Evolutionary conservation across 2,113 vertebrate genomes (phyloP).

Genomic region (Blennius ocellaris): DNA sequence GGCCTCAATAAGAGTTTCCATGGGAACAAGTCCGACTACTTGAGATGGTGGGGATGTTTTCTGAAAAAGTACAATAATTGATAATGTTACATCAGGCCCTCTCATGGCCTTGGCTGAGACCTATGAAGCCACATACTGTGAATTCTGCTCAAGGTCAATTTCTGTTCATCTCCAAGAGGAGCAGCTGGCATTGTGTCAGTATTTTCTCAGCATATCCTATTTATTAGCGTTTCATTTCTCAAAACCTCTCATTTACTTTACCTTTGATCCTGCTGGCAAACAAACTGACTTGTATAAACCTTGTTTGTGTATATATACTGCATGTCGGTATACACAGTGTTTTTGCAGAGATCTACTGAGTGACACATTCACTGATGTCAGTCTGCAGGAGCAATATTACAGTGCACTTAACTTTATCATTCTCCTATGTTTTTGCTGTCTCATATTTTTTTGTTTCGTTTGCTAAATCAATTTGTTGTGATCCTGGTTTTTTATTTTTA

Average conservation of each 20-base stretch:
- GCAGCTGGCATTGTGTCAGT: neutral
- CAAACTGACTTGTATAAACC: constrained; percentile 1
- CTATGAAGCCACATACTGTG: neutral
- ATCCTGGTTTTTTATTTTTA: constrained; percentile 24
- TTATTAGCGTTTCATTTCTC: neutral
- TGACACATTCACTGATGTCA: neutral
- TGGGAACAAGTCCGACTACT: constrained; percentile 78
- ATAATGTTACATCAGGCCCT: constrained; percentile 30
- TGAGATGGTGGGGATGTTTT: constrained; percentile 62
- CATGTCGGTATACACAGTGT: neutral
- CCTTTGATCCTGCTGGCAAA: constrained; percentile 3
- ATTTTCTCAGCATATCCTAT: neutral
- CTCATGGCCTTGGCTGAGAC: neutral
- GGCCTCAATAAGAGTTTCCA: constrained; percentile 82
- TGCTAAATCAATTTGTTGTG: constrained; percentile 2
- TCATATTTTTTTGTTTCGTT: neutral
- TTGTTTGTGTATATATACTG: neutral
- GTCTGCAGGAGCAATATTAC: constrained; percentile 14
- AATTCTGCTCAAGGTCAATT: neutral
- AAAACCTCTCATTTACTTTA: neutral
- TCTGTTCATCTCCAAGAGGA: constrained; percentile 2
- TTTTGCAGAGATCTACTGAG: constrained; percentile 15
- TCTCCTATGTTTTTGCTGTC: constrained; percentile 2
- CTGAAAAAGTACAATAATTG: constrained; percentile 54
- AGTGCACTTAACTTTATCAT: constrained; percentile 23